phyloP scores from a whole-genome alignment of 1,140 invertebrate genomes.

The Drosophila cardini region DNA sequence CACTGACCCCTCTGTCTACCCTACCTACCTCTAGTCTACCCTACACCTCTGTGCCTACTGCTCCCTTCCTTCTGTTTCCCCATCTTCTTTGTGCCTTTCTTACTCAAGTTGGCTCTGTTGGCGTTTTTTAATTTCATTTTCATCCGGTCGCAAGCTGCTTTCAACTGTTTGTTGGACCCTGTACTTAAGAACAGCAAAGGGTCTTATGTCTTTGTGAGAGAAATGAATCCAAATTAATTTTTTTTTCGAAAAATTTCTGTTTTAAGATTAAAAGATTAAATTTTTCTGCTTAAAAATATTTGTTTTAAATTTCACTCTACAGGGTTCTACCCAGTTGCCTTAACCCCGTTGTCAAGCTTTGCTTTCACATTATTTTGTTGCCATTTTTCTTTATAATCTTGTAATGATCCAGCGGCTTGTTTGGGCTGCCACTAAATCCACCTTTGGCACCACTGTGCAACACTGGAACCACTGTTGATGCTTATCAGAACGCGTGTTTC shows the following conservation, averaged over 20 bases:
- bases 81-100: not conserved
- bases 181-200: too few relatives aligned
- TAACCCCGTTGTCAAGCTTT: too few relatives aligned
- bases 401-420: conserved; percentile 27
- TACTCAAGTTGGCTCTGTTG: conserved; percentile 4
- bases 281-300: too few relatives aligned
- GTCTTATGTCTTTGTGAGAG: too few relatives aligned
- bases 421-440: not conserved
- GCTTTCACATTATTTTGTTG: not conserved
- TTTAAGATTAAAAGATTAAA: too few relatives aligned
- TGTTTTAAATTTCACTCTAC: too few relatives aligned
- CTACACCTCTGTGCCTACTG: not conserved
- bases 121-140: conserved; percentile 47
- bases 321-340: too few relatives aligned
- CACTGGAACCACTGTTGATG: conserved; percentile 25
- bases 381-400: conserved; percentile 7
- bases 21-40: not conserved
- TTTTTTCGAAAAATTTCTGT: too few relatives aligned
- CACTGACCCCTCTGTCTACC: not conserved
- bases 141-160: conserved; percentile 43
- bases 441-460: conserved; percentile 4
- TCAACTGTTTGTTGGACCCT: conserved; percentile 12
- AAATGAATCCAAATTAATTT: too few relatives aligned
- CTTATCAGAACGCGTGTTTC: conserved; percentile 47
- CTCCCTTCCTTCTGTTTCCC: not conserved